Evolutionary conservation across 1,140 invertebrate genomes (phyloP), one percentile per base, ranked within the genome.

Genomic region (Phthorimaea operculella): DNA sequence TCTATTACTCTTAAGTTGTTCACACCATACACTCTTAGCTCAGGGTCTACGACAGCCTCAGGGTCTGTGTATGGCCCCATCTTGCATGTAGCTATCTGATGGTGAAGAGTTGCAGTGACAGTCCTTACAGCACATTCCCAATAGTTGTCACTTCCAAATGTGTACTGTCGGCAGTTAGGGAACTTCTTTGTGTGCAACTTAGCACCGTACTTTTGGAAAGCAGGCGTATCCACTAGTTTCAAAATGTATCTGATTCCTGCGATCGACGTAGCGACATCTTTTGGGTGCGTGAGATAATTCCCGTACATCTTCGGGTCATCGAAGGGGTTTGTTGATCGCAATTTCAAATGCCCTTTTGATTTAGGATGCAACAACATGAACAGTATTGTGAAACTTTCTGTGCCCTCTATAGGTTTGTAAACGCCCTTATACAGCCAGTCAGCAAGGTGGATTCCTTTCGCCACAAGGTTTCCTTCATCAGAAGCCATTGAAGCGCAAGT

Each of bases 291-390:
- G 55, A 94, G 90, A 66, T 93, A 94, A 58, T 93, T 92, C 0
- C 93, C 90, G 68, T 94, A 89, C 33, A 96, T 87, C 33, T 89
- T 86, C 0, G 94, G 94, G 66, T 90, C 87, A 9, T 91, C 87
- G 17, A 89, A 88, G 0, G 95, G 95, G 85, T 97, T 89, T 9
- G 85, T 90, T 6, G 89, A 89, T 57, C 77, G 85, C 0, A 96
- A 75, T 60, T 85, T 87, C 2, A 96, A 58, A 15, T 87, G 87
- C 2, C 94, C 94, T 53, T 88, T 83, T 0, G 92, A 93, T 72
- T 91, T 89, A 0, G 95, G 94, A 72, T 92, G 87, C 21, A 94
- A 85, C 0, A 94, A 72, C 79, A 94, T 92, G 0, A 92, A 90
- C 63, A 92, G 78, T 4, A 93, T 83, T 0, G 89, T 88, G 71